Base-by-base conservation (phyloP, 2,888 invertebrate species). In the Temnothorax ravouxi region DNA sequence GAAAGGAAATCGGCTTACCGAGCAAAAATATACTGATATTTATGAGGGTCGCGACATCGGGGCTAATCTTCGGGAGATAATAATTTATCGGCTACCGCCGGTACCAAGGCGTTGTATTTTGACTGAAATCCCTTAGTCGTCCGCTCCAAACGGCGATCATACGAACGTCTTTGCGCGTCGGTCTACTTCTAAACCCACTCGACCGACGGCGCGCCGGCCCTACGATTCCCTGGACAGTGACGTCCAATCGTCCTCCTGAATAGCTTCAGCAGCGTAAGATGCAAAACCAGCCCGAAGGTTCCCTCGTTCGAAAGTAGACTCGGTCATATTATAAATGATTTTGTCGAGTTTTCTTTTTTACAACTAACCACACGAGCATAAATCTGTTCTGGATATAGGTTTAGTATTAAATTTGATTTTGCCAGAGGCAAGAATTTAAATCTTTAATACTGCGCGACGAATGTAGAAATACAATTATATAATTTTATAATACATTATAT, bases 1-100 rank as follows among this genome's bases (percentile, higher is more conserved):
- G 92, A 93, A 93, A 94, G 93, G 92, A 94, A 94, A 95, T 95
- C 94, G 94, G 94, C 94, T 95, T 95, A 94, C 92, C 92, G 89
- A 87, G 91, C 91, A 92, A 93, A 94, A 94, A 94, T 94, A 94
- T 94, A 93, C 94, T 91, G 93, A 94, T 94, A 95, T 94, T 94
- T 94, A 94, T 95, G 94, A 94, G 94, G 94, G 94, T 94, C 94
- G 94, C 92, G 93, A 93, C 94, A 94, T 93, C 91, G 90, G 91
- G 91, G 92, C 94, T 95, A 94, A 94, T 94, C 94, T 94, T 94
- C 91, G 91, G 91, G 91, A 94, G 94, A 94, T 94, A 94, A 93
- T 93, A 94, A 94, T 94, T 95, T 94, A 94, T 95, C 93, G 93
- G 91, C 88, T 91, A 90, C 89, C 85, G 87, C 85, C 87, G 87